Percentiles rank a stretch among this genome's conserved stretches.
Conservation (phyloP, 2,888 invertebrate species). For the Cylindroiulus punctatus region DNA sequence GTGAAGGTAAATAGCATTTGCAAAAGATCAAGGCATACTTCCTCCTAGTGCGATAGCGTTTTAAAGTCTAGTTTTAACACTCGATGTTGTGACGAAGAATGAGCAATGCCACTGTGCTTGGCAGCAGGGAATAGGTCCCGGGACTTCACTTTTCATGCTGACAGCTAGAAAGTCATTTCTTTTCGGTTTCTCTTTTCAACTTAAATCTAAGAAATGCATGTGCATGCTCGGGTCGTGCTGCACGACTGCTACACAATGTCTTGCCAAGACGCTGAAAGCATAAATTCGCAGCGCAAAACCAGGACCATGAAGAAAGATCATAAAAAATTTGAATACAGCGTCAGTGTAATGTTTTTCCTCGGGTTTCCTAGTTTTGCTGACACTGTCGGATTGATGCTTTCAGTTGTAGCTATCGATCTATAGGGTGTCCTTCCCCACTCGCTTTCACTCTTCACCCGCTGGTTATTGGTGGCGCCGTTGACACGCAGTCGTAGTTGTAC, state of each 20-base stretch:
- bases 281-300: background rate
- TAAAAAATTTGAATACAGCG: background rate
- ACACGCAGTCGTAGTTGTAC: slow-evolving; percentile 9
- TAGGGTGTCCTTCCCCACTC: background rate
- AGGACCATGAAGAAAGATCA: background rate
- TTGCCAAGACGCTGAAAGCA: background rate
- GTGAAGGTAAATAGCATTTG: too few species aligned
- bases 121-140: too few species aligned
- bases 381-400: background rate
- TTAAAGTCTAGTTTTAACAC: too few species aligned
- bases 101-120: too few species aligned
- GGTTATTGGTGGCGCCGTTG: background rate
- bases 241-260: background rate
- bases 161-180: background rate
- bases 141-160: background rate
- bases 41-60: too few species aligned
- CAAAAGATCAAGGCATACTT: too few species aligned
- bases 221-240: background rate
- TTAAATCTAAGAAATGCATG: background rate
- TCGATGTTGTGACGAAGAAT: too few species aligned
- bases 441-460: background rate
- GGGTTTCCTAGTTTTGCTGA: background rate
- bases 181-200: background rate
- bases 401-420: background rate
- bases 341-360: background rate